Conservation (phyloP, 2,888 invertebrate species). For the Lochmaea capreae region DNA sequence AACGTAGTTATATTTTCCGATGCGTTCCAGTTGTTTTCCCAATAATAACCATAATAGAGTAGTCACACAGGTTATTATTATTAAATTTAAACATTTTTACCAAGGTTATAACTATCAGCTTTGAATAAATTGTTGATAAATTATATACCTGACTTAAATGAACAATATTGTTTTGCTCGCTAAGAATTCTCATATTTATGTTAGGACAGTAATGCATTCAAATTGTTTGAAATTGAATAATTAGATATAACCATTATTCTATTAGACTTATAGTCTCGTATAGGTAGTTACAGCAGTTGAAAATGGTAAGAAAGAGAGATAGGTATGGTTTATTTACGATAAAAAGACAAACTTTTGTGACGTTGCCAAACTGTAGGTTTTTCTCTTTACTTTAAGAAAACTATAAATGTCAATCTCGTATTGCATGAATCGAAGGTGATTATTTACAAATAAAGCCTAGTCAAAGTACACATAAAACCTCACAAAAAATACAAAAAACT, state of each 20-base stretch:
- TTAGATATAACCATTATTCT: neutral
- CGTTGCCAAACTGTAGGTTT: too few species aligned
- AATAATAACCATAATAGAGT: constrained; percentile 1
- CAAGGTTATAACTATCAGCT: constrained; percentile 2
- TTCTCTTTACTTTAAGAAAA: too few species aligned
- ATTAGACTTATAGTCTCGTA: neutral
- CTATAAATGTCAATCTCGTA: too few species aligned
- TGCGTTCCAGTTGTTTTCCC: neutral
- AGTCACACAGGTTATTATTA: constrained; percentile 1
- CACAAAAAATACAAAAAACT: too few species aligned
- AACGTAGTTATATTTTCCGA: neutral
- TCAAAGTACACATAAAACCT: too few species aligned
- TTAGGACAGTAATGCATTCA: neutral
- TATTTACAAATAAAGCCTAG: too few species aligned
- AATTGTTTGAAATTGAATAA: constrained; percentile 12
- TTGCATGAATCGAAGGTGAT: too few species aligned
- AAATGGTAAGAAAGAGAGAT: neutral
- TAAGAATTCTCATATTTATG: neutral
- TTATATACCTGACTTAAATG: neutral
- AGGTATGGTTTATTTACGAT: too few species aligned
- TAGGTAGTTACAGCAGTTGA: neutral
- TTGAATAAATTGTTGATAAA: neutral
- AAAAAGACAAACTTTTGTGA: too few species aligned
- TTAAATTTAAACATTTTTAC: constrained; percentile 8
- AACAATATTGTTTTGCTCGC: neutral